These are phyloP conservation scores for Ctena decussata DNA, from an alignment of 2,888 invertebrate genomes.

Conservation along the genomic window DNA sequence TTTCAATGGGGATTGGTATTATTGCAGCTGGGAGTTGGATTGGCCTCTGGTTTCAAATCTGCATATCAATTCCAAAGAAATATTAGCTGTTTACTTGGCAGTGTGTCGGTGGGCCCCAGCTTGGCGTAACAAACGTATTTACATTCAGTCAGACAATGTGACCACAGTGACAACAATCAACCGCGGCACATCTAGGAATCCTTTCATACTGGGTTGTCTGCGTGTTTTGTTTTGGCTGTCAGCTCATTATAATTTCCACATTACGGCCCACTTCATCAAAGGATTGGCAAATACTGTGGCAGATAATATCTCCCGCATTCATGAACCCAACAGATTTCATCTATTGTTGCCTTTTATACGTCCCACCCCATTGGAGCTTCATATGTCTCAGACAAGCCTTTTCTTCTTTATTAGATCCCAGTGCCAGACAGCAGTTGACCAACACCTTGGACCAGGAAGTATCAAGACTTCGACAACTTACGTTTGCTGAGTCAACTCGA, in stretches of 20 bases:
- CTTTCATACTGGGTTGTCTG: slow-evolving; percentile 8
- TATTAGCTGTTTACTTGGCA: slow-evolving; percentile 22
- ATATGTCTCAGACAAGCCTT: not conserved
- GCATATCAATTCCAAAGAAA: slow-evolving; percentile 36
- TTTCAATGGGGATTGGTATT: slow-evolving; percentile 30
- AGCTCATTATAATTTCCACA: slow-evolving; percentile 23
- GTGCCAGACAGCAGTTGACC: not conserved
- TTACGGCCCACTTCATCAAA: slow-evolving; percentile 18
- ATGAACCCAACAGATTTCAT: slow-evolving; percentile 4
- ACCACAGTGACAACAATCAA: slow-evolving; percentile 36
- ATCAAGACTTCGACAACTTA: not conserved
- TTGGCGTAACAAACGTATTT: slow-evolving; percentile 18
- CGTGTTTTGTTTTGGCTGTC: slow-evolving; percentile 43
- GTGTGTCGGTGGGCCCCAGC: slow-evolving; percentile 18
- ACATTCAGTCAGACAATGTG: slow-evolving; percentile 29
- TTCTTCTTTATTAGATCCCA: not conserved
- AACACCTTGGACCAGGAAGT: slow-evolving; percentile 17
- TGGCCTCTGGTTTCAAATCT: not conserved
- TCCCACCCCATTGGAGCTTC: not conserved
- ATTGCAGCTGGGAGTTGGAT: slow-evolving; percentile 26
- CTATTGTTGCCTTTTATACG: not conserved
- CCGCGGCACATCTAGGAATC: slow-evolving; percentile 24
- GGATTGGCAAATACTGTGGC: slow-evolving; percentile 14
- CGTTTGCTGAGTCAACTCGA: slow-evolving; percentile 39
- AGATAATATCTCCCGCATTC: slow-evolving; percentile 25